Evolutionary conservation across 1,140 invertebrate species (phyloP).

Genomic region (Pachypsylla venusta): DNA sequence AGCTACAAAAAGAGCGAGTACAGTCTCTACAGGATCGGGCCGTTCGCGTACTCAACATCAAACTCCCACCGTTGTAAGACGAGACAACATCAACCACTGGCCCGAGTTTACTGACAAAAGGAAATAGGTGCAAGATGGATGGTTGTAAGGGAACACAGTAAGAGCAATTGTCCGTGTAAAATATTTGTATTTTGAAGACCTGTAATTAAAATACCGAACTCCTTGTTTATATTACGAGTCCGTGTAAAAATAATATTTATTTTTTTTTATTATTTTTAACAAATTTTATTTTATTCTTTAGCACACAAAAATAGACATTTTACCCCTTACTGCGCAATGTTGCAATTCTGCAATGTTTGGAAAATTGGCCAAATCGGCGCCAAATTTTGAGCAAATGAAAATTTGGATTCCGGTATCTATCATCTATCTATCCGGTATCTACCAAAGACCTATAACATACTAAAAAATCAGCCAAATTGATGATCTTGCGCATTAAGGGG

Average conservation of each 20-base stretch:
- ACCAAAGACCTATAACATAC: neutral
- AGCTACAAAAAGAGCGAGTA: constrained; percentile 13
- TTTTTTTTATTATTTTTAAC: no score
- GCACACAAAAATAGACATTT: no score
- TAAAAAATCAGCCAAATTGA: neutral
- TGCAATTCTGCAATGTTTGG: neutral
- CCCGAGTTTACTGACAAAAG: constrained; percentile 25
- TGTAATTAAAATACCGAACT: no score
- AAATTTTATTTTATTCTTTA: no score
- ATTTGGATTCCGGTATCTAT: neutral
- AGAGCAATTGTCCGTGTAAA: no score
- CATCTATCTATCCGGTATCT: neutral
- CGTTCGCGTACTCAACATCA: constrained; percentile 21
- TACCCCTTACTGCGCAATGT: neutral
- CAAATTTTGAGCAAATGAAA: neutral
- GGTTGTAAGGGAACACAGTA: constrained; percentile 11
- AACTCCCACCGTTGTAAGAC: constrained; percentile 24
- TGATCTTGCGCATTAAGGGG: neutral
- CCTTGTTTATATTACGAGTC: no score
- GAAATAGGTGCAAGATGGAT: constrained; percentile 27
- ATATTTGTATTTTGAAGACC: no score
- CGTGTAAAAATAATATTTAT: no score
- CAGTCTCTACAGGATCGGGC: neutral
- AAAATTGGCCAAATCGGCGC: no score
- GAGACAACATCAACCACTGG: constrained; percentile 29